phyloP scores from a whole-genome alignment of 2,113 vertebrate species.

The Chloebia gouldiae region DNA sequence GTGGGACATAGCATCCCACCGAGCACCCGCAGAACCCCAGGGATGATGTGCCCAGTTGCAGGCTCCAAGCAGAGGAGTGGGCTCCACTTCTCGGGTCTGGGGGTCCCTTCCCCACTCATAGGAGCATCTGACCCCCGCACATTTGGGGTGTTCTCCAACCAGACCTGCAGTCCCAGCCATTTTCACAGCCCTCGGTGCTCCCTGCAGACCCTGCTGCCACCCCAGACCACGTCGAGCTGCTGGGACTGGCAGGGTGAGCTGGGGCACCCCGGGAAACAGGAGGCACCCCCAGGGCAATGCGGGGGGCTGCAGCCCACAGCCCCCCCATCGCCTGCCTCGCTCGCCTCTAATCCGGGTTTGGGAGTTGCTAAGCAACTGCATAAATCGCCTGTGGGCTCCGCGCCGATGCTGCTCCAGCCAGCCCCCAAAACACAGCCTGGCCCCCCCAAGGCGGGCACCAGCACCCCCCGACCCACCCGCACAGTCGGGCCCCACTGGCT shows the following conservation, averaged over 20 bases:
- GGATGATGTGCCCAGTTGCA: not conserved
- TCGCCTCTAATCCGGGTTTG: conserved; percentile 37
- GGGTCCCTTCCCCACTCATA: not conserved
- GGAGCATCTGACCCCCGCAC: not conserved
- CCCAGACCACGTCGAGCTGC: rapidly evolving
- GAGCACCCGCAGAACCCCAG: rapidly evolving
- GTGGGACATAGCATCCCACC: rapidly evolving
- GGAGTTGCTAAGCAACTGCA: conserved; percentile 54
- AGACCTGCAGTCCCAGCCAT: not conserved
- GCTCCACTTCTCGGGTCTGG: not conserved
- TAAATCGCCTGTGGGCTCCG: not conserved
- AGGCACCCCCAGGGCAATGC: not conserved
- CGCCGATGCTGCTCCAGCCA: not conserved
- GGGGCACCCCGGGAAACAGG: not conserved
- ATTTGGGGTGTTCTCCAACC: not conserved
- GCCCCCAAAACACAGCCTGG: not conserved
- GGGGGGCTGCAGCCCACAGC: not conserved
- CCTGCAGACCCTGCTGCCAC: rapidly evolving
- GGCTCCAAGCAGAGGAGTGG: not conserved
- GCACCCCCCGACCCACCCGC: not conserved
- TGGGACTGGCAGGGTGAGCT: not conserved
- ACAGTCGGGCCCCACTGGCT: rapidly evolving
- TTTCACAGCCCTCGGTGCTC: not conserved
- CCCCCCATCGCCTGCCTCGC: not conserved
- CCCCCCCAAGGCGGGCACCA: not conserved